Base-by-base conservation (phyloP, 2,888 invertebrate genomes). In the Choristoneura rosaceana region DNA sequence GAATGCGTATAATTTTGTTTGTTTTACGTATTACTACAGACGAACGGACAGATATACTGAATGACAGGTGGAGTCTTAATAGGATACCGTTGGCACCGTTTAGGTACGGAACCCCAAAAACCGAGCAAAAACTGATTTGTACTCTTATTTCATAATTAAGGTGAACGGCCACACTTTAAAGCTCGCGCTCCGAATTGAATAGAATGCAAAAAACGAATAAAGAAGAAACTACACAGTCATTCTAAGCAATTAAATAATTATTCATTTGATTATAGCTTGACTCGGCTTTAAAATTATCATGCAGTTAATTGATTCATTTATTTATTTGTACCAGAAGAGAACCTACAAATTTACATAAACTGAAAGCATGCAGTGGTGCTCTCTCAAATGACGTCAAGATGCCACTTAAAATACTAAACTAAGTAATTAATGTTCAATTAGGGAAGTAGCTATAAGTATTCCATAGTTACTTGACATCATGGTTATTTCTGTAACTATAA, bases 351-450 rank as follows among this genome's bases (percentile, higher is more conserved):
- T 55, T 25, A 25, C 2, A 25, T 10, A 55, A 12, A 55, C 25
- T 25, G 15, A 62, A 45, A 45, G 25, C 8, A 25, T 62, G 12
- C 25, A 43, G 7, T 17, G 43, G 61, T 58, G 33, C 33, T 17
- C 14, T 45, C 38, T 38, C 4, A 38, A 38, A 38, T 69, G 58
- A 58, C 15, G 63, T 34, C 45, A 58, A n/a, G 64, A 65, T 50
- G 59, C 50, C 60, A 50, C 7, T 50, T 33, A 50, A 50, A 60
- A 25, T 50, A 1, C 0, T 7, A 9, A 58, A 34, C 38, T 4
- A 43, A n/a, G 45, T 43, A 50, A 66, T 60, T 70, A 70, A 70
- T 55, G 61, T 60, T 52, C 59, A 41, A 60, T 60, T 60, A 65
- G 33, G 3, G 25, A 15, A 59, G 50, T 63, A 15, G 41, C 50